Base-by-base conservation (phyloP, 2,113 vertebrate species). In the Orientallactaga bullata region DNA sequence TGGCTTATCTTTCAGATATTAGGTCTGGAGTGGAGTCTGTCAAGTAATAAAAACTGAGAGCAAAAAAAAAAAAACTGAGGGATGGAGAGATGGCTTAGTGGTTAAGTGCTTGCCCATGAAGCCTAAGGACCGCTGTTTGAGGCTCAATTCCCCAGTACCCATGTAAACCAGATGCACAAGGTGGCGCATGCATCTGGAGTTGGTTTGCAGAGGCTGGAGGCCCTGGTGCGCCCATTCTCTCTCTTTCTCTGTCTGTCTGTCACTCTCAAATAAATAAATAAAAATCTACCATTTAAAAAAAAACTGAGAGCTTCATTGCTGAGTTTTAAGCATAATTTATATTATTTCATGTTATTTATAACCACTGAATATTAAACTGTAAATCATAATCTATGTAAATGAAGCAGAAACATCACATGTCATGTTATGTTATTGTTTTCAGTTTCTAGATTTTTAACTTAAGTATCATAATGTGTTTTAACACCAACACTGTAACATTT, bases 401-500 rank as follows among this genome's bases (percentile, higher is more conserved):
- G 97, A 98, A 98, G 97, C 98, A 97, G 98, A 97, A 96, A 89
- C 96, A 97, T 97, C 98, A 97, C 97, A 96, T 96, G 98, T 99
- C 98, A 99, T 98, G 98, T 99, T 98, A 97, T 88, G 97, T 98
- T 98, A 97, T 98, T 91, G 95, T 98, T 98, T 98, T 97, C 96
- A 97, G 95, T 97, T 98, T 98, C 98, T 97, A 96, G 94, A 98
- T 98, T 98, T 97, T 98, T 98, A 71, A 97, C 98, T 98, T 97
- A 97, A 97, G 94, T 98, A 98, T 98, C 97, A 98, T 98, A 97
- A 98, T 98, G 97, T 97, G 97, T 98, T 98, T n/a, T 98, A 98
- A 98, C 98, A 98, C 98, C 98, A 97, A 98, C 98, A 98, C 98
- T 98, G 98, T 98, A 98, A 98, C 98, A 98, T 98, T 98, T 98